Evolutionary conservation across 2,113 vertebrate species (phyloP).

Genomic region (Oreochromis spilurus): DNA sequence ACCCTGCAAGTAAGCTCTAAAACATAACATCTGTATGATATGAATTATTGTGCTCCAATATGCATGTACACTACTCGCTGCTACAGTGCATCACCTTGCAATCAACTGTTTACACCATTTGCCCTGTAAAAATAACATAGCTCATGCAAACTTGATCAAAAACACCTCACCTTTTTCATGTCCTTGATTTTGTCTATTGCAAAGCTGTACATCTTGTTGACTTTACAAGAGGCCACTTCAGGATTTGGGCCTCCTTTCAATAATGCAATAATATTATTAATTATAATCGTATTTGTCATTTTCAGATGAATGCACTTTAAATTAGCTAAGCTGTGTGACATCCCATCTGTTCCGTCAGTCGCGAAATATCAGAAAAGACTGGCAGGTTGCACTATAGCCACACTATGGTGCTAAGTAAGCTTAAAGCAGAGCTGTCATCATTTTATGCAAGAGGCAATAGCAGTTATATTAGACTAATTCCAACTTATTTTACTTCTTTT

Average conservation of each 20-base stretch:
- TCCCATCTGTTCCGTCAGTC: background rate
- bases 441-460: background rate
- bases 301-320: background rate
- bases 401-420: background rate
- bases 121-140: background rate
- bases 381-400: background rate
- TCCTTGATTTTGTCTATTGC: background rate
- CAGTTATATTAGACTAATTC: background rate
- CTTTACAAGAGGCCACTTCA: background rate
- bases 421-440: background rate
- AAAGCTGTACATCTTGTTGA: background rate
- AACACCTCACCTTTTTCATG: background rate
- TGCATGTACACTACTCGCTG: background rate
- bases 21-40: background rate
- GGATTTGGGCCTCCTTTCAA: background rate
- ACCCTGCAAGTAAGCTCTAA: background rate
- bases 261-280: background rate
- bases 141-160: background rate
- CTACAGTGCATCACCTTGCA: background rate
- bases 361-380: background rate
- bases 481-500: background rate
- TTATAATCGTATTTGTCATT: background rate
- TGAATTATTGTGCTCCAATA: background rate
- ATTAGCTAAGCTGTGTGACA: background rate
- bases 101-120: background rate